These are phyloP conservation scores for Planococcus citri DNA, from an alignment of 1,140 invertebrate species.

Conservation along the genomic window DNA sequence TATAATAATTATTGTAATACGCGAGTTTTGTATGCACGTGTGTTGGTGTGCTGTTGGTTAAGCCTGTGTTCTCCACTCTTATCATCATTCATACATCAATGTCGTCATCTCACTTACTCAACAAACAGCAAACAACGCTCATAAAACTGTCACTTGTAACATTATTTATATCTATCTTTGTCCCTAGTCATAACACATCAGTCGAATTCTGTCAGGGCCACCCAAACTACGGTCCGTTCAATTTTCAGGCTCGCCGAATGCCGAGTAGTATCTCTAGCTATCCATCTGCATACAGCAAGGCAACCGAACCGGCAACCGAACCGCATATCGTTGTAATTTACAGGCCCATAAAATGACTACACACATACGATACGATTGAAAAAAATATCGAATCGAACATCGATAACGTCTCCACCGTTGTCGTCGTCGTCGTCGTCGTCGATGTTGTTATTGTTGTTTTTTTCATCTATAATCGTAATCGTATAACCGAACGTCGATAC, in stretches of 20 bases:
- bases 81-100: slow-evolving; percentile 20
- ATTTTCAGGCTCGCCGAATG: no score
- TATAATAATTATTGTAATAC: slow-evolving; percentile 11
- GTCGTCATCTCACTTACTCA: slow-evolving; percentile 20
- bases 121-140: slow-evolving; percentile 20
- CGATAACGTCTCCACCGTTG: background rate
- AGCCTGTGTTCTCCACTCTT: slow-evolving; percentile 17
- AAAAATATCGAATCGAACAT: background rate
- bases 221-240: background rate
- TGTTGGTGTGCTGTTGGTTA: slow-evolving; percentile 8
- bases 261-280: no score
- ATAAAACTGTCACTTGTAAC: slow-evolving; percentile 19
- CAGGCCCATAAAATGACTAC: background rate
- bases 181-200: slow-evolving; percentile 20
- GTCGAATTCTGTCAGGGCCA: slow-evolving; percentile 17
- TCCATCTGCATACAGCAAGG: no score
- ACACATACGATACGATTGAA: background rate
- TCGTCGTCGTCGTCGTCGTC: no score
- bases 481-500: no score
- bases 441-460: no score
- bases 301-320: no score
- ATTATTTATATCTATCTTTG: slow-evolving; percentile 21
- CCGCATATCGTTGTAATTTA: background rate
- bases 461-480: no score
- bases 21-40: slow-evolving; percentile 3